Evolutionary conservation across 1,140 invertebrate genomes (phyloP), one percentile per base, ranked within the genome.

Genomic region (Stratiolaelaps scimitus): DNA sequence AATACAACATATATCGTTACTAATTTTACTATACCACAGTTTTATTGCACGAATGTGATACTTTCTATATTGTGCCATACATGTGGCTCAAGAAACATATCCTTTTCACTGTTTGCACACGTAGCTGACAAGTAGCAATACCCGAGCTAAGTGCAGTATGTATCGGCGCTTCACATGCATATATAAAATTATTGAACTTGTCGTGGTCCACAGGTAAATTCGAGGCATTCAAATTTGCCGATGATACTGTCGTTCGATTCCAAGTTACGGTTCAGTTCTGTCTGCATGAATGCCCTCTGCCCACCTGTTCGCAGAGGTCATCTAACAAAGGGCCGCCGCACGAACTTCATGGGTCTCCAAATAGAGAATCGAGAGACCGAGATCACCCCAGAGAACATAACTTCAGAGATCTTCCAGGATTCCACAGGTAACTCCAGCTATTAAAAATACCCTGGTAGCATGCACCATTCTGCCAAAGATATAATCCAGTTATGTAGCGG

Each of bases 171-270:
- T n/a, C n/a, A n/a, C n/a, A n/a, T n/a, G n/a, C 34, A 40, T 40
- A 40, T 40, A 48, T 48, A 48, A 48, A 48, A 48, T 48, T 48
- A 48, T 48, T 4, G 4, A 6, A 48, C 19, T 28, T 60, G 6
- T 26, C 23, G 68, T 43, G 74, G 75, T 70, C 71, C 83, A 19
- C 73, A 77, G 78, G 81, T 2, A 75, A 77, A 17, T 84, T 84
- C 70, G 80, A 80, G 67, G 84, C 84, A 5, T 86, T 86, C 73
- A 83, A 84, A 26, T 86, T 86, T 73, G 81, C 83, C 0, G 80
- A 81, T 13, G 84, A 84, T 45, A 81, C 81, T 20, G 76, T 84
- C 1, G 82, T 86, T 0, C 76, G 80, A 26, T 85, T 86, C 71
- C 80, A 81, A 53, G 78, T 84, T 10, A 80, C 84, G 70, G 82